Conservation (phyloP, 2,113 vertebrate species). For the Nyctibius bracteatus region DNA sequence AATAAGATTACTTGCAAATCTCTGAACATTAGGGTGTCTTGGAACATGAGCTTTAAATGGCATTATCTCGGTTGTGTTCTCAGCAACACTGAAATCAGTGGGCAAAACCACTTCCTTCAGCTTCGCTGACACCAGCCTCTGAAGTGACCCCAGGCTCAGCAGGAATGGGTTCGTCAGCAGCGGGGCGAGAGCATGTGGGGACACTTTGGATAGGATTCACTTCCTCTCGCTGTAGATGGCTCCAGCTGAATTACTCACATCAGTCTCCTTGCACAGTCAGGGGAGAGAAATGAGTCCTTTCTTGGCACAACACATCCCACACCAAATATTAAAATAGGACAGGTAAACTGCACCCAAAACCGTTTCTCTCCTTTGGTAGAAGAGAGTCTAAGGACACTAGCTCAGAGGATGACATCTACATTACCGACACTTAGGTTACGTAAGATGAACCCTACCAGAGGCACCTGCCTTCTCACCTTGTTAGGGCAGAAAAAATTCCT, state of each 20-base stretch:
- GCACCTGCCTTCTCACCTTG: slow-evolving; percentile 74
- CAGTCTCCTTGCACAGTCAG: neutral
- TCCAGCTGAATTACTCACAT: neutral
- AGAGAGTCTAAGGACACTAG: neutral
- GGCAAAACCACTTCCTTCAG: slow-evolving; percentile 37
- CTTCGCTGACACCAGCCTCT: neutral
- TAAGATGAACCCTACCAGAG: neutral
- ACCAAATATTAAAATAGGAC: neutral
- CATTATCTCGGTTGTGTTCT: neutral
- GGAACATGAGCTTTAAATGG: slow-evolving; percentile 3
- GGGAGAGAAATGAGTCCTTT: neutral
- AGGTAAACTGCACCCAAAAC: neutral
- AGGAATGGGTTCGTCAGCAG: slow-evolving; percentile 21
- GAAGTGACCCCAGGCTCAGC: neutral
- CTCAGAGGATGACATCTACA: neutral
- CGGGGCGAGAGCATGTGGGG: neutral
- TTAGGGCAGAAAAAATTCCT: slow-evolving; percentile 81
- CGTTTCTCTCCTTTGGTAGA: neutral
- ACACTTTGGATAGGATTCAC: neutral
- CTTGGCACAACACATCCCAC: neutral
- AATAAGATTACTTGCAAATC: slow-evolving; percentile 5
- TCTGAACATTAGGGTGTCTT: neutral
- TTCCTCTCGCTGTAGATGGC: neutral
- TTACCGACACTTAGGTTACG: fast-evolving
- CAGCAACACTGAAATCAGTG: neutral